A percentile compares a stretch with the other conserved stretches of the same genome.
Evolutionary conservation across 2,797 vertebrate genomes (phyloP).

Genomic region (Malacoctenus gilli): DNA sequence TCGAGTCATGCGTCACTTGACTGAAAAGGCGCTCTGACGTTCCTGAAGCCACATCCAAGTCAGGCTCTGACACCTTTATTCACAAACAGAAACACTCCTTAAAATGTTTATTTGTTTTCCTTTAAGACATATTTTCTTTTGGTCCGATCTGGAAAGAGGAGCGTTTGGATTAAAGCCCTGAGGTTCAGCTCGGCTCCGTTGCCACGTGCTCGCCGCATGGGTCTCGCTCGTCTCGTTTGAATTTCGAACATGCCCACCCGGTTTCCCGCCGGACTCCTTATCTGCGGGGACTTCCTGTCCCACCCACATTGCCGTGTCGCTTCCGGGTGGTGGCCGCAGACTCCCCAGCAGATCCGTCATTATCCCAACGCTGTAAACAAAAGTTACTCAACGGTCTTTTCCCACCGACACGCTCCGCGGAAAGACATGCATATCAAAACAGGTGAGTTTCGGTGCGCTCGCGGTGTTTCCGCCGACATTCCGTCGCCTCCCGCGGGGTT

Average conservation of each 20-base stretch:
- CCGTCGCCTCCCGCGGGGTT: neutral
- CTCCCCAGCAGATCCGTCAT: no score
- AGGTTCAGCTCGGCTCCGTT: no score
- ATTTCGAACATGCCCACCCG: conserved; percentile 16
- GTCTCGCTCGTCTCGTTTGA: neutral
- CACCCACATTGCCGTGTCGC: conserved; percentile 70
- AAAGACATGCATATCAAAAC: conserved; percentile 87
- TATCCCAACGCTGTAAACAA: conserved; percentile 65
- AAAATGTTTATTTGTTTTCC: no score
- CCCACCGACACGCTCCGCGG: conserved; percentile 28
- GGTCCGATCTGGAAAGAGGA: no score
- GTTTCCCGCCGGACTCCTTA: conserved; percentile 71
- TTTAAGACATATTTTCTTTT: no score
- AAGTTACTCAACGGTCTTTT: conserved; percentile 69
- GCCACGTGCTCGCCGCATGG: conserved; percentile 15
- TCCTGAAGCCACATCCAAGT: no score
- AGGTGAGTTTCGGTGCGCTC: conserved; percentile 62
- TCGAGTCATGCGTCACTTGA: no score
- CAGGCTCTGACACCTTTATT: no score
- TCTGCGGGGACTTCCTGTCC: conserved; percentile 63
- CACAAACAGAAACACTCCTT: no score
- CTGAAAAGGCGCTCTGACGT: no score
- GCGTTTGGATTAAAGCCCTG: no score
- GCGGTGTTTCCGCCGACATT: no score
- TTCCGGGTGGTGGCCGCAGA: conserved; percentile 75